phyloP scores from a whole-genome alignment of 1,140 invertebrate species.

The Drosophila novamexicana region DNA sequence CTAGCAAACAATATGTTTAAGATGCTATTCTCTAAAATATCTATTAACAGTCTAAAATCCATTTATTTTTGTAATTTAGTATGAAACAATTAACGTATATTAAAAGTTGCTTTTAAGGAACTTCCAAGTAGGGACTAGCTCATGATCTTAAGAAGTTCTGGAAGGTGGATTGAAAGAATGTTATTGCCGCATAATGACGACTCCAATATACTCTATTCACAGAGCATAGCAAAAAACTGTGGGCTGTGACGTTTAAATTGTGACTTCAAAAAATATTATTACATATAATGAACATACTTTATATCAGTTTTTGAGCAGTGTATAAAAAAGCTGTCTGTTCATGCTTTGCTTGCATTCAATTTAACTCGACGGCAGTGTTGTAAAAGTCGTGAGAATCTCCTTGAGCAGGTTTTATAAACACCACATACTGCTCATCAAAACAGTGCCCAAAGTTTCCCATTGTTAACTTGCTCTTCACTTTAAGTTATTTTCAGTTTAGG shows the following conservation, averaged over 20 bases:
- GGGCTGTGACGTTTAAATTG: too few relatives aligned
- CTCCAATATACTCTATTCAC: background rate
- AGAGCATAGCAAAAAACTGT: too few relatives aligned
- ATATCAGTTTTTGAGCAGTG: too few relatives aligned
- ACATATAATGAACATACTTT: too few relatives aligned
- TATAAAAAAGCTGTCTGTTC: too few relatives aligned
- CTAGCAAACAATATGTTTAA: too few relatives aligned
- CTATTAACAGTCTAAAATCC: too few relatives aligned
- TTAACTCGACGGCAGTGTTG: background rate
- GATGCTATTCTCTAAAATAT: too few relatives aligned
- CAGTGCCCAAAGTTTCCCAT: constrained; percentile 10
- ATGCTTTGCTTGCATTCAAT: background rate
- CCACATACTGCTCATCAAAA: background rate
- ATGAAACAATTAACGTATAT: too few relatives aligned
- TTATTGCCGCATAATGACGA: background rate
- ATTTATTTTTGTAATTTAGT: too few relatives aligned
- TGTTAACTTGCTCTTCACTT: constrained; percentile 6
- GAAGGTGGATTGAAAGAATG: too few relatives aligned
- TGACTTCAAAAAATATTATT: too few relatives aligned
- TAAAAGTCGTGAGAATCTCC: background rate
- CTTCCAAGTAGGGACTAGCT: background rate
- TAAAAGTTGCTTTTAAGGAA: background rate
- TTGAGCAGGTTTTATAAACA: background rate
- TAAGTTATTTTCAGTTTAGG: background rate
- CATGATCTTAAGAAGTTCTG: background rate